Evolutionary conservation across 2,797 vertebrate genomes (phyloP).

Genomic region (Hippopotamyrus pictus): DNA sequence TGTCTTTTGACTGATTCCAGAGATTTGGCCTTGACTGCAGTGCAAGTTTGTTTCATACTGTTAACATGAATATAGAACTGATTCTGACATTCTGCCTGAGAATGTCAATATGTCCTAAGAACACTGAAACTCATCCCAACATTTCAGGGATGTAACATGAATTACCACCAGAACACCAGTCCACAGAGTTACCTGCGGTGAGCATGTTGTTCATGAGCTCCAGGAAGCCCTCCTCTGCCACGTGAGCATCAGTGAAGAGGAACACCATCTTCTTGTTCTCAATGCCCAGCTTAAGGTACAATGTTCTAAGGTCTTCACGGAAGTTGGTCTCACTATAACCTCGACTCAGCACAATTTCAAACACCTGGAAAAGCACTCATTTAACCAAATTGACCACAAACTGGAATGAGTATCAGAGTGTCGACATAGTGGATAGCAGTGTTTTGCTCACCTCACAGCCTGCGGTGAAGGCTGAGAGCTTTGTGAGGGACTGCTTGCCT

Average conservation of each 20-base stretch:
- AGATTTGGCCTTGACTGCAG: conserved; percentile 1
- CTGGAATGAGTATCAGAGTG: not conserved
- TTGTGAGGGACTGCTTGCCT: conserved; percentile 87
- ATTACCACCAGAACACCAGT: not conserved
- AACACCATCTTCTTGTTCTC: conserved; percentile 82
- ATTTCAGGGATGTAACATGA: not conserved
- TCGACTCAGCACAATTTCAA: conserved; percentile 82
- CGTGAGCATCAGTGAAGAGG: conserved; percentile 86
- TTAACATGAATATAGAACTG: not conserved
- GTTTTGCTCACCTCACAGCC: conserved; percentile 72
- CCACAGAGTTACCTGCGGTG: conserved; percentile 75
- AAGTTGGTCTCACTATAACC: conserved; percentile 82
- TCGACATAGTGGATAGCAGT: not conserved
- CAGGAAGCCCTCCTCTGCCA: conserved; percentile 89
- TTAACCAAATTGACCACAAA: not conserved
- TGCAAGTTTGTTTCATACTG: not conserved
- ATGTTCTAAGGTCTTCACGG: conserved; percentile 80
- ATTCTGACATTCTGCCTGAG: not conserved
- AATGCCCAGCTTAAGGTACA: conserved; percentile 82
- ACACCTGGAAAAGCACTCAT: conserved; percentile 62
- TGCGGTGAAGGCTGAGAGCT: conserved; percentile 80
- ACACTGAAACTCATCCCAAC: not conserved
- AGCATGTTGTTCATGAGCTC: conserved; percentile 98
- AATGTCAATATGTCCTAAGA: not conserved
- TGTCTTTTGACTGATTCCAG: not conserved